Evolutionary conservation across 2,888 invertebrate genomes (phyloP), one percentile per base, ranked within the genome.

Genomic region (Perdita meconis): DNA sequence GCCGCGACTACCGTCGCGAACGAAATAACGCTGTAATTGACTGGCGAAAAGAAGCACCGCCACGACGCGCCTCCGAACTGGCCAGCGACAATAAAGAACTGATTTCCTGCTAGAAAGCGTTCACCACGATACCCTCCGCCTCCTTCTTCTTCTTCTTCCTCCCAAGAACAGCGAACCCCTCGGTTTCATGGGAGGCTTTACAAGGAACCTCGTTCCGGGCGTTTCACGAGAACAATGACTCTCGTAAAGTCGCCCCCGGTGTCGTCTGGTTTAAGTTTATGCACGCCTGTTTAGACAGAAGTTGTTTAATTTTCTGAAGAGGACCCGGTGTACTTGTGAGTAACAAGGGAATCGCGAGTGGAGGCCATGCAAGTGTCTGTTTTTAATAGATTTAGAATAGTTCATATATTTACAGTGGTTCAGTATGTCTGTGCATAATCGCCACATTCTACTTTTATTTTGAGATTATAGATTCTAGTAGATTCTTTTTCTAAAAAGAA

Each of bases 21-120:
- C 47, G 68, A 61, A 75, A 75, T 64, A 74, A 78, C 75, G 53
- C 67, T 36, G 71, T 82, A 82, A 83, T 81, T 68, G 78, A 78
- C 68, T 61, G 78, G 59, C 63, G 76, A 34, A 44, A 59, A 47
- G 61, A 51, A 47, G 34, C 36, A 22, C 16, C 16, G 24, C 13
- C 34, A 36, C 30, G 19, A 10, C 55, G 10, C 64, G 44, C 30
- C 69, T 60, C 42, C 30, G 53, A 74, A 16, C 36, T 47, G 69
- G 13, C n/a, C 50, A 36, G 42, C n/a, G 19, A 60, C 47, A 50
- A 74, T 53, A 66, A 70, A 69, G 50, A 59, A 34, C 53, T n/a
- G 59, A 75, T 50, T 64, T 40, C 47, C 44, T 2, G n/a, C 34
- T 53, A 36, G 42, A 38, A 64, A 64, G 13, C 16, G 59, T 26